Base-by-base conservation (phyloP, 2,888 invertebrate genomes). In the Empis stercorea region DNA sequence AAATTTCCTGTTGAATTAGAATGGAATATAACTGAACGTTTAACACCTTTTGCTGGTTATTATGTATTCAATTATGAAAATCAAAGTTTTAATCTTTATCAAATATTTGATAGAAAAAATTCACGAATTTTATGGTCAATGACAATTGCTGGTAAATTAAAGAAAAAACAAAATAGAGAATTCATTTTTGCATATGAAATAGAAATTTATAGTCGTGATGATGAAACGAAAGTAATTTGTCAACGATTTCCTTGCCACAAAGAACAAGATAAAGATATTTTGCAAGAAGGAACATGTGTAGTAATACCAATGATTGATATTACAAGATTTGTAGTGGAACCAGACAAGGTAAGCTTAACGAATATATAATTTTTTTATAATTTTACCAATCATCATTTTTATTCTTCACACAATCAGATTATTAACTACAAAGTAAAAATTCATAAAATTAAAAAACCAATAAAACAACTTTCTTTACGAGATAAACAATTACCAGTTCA, bases 11-110 rank as follows among this genome's bases (percentile, higher is more conserved):
- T 55, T 0, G 56, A 64, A 41, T 51, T 66, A 17, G 52, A 56
- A 2, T 67, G 66, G 67, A 57, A 66, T 46, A 58, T 67, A 60
- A 55, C 50, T 3, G 49, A 54, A 37, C 59, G 61, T n/a, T 55
- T 59, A n/a, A 60, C 62, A 23, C 61, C 66, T 0, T 53, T 68
- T 2, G 60, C 63, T 5, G 66, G 65, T 1, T 68, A 67, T 45
- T 68, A 65, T 46, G 63, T 68, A 11, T 68, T 68, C 45, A 59
- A 64, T 49, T 59, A 60, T 3, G 62, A 51, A 50, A 61, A 59
- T 46, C 66, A 68, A 53, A 63, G 65, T 60, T 68, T 68, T 47
- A 68, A 68, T 52, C 63, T 68, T 43, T 68, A 66, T 51, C 66
- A 68, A 50, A 60, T 68, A n/a, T 57, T 62, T 43, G 67, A 68